phyloP scores from a whole-genome alignment of 53 echinoderm and acorn worm species.

The Stichopus horrens region DNA sequence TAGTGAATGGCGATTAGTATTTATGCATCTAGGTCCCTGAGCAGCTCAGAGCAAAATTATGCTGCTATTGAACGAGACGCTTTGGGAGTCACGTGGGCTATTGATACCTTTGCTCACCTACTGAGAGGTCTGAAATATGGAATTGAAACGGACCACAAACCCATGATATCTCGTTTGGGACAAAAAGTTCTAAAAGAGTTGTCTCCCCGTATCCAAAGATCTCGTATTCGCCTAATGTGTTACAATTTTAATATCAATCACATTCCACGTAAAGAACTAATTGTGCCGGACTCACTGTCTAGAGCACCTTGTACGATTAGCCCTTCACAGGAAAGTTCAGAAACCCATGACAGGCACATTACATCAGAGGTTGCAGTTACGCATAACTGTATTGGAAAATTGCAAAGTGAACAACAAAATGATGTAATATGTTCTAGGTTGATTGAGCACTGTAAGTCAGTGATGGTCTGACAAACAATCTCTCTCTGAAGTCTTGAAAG shows the following conservation, averaged over 20 bases:
- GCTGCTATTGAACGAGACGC: conserved; percentile 58
- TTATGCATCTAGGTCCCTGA: conserved; percentile 58
- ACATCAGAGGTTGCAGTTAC: conserved; percentile 52
- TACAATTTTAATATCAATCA: conserved; percentile 42
- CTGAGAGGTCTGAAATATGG: conserved; percentile 50
- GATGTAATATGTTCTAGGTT: conserved; percentile 52
- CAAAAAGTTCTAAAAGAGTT: conserved; percentile 48
- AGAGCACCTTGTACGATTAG: conserved; percentile 45
- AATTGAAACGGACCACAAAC: conserved; percentile 67
- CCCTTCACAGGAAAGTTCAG: conserved; percentile 20
- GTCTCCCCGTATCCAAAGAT: conserved; percentile 55
- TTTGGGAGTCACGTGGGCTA: conserved; percentile 31
- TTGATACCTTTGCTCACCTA: conserved; percentile 50
- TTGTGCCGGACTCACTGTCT: conserved; percentile 58
- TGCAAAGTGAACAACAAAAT: conserved; percentile 26
- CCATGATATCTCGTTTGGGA: conserved; percentile 47
- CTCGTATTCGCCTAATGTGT: conserved; percentile 53
- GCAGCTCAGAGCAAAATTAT: conserved; percentile 52
- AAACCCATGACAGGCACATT: conserved; percentile 31
- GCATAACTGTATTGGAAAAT: conserved; percentile 35
- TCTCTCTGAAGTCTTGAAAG: not conserved
- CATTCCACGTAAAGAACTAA: conserved; percentile 55
- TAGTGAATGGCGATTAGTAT: conserved; percentile 55
- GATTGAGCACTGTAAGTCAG: conserved; percentile 37
- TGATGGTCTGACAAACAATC: conserved; percentile 47